Evolutionary conservation across 2,113 vertebrate species (phyloP).

Genomic region (Psammodynastes pulverulentus): DNA sequence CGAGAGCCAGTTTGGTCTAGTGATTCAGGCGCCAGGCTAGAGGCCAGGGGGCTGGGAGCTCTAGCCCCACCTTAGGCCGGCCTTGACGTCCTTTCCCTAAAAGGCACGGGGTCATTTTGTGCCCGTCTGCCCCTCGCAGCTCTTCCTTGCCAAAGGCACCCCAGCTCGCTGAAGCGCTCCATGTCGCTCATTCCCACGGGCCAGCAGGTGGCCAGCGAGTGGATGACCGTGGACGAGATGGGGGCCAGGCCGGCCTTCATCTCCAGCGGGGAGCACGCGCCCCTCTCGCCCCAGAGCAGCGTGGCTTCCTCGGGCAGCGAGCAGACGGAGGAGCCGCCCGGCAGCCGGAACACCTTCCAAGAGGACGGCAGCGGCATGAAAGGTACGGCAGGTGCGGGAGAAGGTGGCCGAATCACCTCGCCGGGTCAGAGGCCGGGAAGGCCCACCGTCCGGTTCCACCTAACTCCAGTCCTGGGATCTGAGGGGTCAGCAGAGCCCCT

Average conservation of each 20-base stretch:
- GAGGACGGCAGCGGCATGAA: constrained; percentile 95
- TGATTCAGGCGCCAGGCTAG: too few species aligned
- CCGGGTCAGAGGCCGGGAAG: too few species aligned
- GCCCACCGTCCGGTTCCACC: neutral
- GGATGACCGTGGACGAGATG: constrained; percentile 80
- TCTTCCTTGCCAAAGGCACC: constrained; percentile 80
- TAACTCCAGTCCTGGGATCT: neutral
- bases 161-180: constrained; percentile 85
- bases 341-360: constrained; percentile 87
- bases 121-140: constrained; percentile 48
- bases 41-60: neutral
- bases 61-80: neutral
- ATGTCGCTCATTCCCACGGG: constrained; percentile 83
- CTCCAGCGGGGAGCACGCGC: constrained; percentile 81
- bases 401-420: accelerated
- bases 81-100: neutral
- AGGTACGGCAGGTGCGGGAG: constrained; percentile 63
- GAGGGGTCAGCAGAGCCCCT: neutral
- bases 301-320: constrained; percentile 93
- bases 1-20: too few species aligned
- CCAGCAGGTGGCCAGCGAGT: constrained; percentile 80
- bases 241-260: constrained; percentile 74
- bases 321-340: constrained; percentile 86
- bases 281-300: constrained; percentile 92
- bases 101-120: neutral